Conservation (phyloP, 2,888 invertebrate genomes). For the Cepaea hortensis region DNA sequence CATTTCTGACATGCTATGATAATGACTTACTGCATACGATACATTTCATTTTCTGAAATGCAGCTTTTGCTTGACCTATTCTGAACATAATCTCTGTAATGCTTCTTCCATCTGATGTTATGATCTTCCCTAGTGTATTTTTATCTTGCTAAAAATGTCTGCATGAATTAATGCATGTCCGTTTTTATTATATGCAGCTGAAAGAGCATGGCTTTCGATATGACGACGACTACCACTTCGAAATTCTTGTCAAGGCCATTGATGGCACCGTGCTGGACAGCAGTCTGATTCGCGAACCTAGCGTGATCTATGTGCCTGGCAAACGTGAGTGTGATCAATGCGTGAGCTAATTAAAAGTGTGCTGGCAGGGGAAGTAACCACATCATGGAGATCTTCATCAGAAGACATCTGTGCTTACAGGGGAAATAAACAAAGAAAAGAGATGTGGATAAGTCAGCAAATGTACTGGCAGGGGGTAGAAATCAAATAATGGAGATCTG, state of each 20-base stretch:
- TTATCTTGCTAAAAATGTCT: too few relatives aligned
- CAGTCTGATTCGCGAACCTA: conserved; percentile 46
- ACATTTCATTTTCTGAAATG: too few relatives aligned
- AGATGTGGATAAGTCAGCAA: not conserved
- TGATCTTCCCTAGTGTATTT: too few relatives aligned
- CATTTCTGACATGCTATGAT: too few relatives aligned
- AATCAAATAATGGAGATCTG: not conserved
- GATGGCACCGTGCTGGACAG: conserved; percentile 46
- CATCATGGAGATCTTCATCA: not conserved
- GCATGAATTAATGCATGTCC: too few relatives aligned
- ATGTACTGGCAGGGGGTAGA: not conserved
- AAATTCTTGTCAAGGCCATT: conserved; percentile 41
- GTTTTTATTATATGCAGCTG: conserved; percentile 10
- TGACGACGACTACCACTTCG: conserved; percentile 47
- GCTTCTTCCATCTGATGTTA: too few relatives aligned
- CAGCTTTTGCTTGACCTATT: too few relatives aligned
- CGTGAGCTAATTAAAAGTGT: not conserved
- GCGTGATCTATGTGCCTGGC: conserved; percentile 49
- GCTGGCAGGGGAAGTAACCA: not conserved
- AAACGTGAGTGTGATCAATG: conserved; percentile 40
- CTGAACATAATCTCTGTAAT: too few relatives aligned
- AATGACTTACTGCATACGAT: too few relatives aligned
- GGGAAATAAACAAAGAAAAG: not conserved
- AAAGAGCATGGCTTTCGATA: conserved; percentile 4
- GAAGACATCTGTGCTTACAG: not conserved